Evolutionary conservation across 2,888 invertebrate species (phyloP).

Genomic region (Sarcophaga carnaria): DNA sequence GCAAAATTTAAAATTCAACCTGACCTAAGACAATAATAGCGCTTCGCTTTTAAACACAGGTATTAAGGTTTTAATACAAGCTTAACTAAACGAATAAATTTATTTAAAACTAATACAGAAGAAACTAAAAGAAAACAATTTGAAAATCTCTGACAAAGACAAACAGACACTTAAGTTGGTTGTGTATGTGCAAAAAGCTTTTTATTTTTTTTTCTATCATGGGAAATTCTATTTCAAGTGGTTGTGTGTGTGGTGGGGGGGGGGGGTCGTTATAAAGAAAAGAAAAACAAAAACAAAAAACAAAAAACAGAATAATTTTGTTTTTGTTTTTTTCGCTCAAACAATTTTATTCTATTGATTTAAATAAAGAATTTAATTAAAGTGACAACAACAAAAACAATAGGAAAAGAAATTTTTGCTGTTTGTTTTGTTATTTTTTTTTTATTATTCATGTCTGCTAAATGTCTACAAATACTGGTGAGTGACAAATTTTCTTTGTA

Average conservation of each 20-base stretch:
- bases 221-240: background rate
- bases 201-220: background rate
- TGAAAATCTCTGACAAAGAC: background rate
- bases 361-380: conserved; percentile 35
- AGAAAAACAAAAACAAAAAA: background rate
- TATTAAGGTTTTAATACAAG: conserved; percentile 8
- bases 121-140: background rate
- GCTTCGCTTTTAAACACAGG: background rate
- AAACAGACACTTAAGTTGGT: background rate
- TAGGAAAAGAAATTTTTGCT: background rate
- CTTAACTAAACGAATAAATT: background rate
- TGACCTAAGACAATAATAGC: conserved; percentile 31
- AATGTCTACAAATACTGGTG: conserved; percentile 41
- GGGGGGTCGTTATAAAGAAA: background rate
- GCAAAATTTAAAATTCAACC: conserved; percentile 1
- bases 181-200: background rate
- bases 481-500: conserved; percentile 16
- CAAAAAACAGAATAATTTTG: background rate
- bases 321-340: background rate
- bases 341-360: conserved; percentile 17
- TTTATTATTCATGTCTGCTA: conserved; percentile 7
- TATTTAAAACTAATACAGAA: background rate
- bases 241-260: background rate
- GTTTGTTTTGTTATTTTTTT: background rate
- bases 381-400: background rate